Conservation (phyloP, 23 tunicate genomes). For the Ciona savignyi region DNA sequence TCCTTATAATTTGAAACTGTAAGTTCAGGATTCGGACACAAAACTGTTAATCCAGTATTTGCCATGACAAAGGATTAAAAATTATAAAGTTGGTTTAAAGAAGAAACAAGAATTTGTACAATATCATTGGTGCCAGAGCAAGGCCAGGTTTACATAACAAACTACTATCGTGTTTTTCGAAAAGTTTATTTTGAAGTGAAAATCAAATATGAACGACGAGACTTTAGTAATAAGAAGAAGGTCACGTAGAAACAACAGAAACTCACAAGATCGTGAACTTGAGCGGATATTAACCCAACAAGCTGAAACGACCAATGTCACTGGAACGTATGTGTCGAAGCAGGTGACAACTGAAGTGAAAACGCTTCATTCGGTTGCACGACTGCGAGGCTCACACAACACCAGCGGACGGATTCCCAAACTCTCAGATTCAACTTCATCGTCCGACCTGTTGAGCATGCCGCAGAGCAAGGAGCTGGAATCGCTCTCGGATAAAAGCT, state of each 20-base stretch:
- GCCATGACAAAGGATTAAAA: too few relatives aligned
- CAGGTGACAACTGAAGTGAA: background rate
- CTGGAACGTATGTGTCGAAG: background rate
- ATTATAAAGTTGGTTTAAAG: too few relatives aligned
- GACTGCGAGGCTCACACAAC: background rate
- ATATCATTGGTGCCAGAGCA: too few relatives aligned
- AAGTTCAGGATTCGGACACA: too few relatives aligned
- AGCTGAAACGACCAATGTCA: background rate
- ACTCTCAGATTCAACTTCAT: background rate
- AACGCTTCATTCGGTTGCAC: background rate
- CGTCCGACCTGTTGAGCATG: background rate
- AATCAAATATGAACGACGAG: background rate
- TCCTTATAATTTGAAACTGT: too few relatives aligned
- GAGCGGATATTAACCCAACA: background rate
- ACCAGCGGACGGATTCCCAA: background rate
- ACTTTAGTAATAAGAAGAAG: background rate
- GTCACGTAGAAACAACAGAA: background rate
- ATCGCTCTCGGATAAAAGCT: background rate
- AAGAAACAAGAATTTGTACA: too few relatives aligned
- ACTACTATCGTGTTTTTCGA: too few relatives aligned
- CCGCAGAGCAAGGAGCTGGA: slow-evolving; percentile 11
- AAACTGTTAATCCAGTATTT: too few relatives aligned
- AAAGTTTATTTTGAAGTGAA: too few relatives aligned
- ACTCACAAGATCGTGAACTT: background rate
- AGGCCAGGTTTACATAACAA: too few relatives aligned